Conservation (phyloP, 2,797 vertebrate species). For the Merluccius polli region DNA sequence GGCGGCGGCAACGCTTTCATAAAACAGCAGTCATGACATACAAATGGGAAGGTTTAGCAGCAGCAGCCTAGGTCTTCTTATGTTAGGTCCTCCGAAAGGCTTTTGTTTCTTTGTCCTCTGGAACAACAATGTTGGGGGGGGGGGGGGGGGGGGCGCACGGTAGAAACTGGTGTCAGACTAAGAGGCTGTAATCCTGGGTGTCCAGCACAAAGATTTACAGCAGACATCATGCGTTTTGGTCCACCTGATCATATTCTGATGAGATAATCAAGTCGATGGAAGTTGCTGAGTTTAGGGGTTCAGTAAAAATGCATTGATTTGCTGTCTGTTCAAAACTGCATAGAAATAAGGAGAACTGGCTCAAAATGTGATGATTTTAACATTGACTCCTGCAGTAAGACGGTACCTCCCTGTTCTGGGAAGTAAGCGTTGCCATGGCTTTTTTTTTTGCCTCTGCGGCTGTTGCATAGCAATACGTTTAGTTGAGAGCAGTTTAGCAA, state of each 20-base stretch:
- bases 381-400: slow-evolving; percentile 29
- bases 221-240: neutral
- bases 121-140: neutral
- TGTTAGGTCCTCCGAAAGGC: neutral
- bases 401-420: neutral
- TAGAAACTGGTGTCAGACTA: neutral
- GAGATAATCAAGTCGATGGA: neutral
- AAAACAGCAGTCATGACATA: neutral
- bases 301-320: slow-evolving; percentile 10
- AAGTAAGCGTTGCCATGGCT: neutral
- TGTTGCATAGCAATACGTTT: neutral
- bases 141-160: neutral
- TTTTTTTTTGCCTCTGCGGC: neutral
- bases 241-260: neutral
- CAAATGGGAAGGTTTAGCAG: neutral
- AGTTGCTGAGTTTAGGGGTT: neutral
- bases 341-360: neutral
- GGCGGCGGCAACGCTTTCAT: neutral
- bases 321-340: neutral
- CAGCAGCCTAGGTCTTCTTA: neutral
- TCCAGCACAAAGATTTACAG: neutral
- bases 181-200: neutral
- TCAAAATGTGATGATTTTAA: slow-evolving; percentile 21
- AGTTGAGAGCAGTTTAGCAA: slow-evolving; percentile 35
- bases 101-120: neutral